Conservation (phyloP, 2,113 vertebrate genomes). For the Rhabdomys dilectus region DNA sequence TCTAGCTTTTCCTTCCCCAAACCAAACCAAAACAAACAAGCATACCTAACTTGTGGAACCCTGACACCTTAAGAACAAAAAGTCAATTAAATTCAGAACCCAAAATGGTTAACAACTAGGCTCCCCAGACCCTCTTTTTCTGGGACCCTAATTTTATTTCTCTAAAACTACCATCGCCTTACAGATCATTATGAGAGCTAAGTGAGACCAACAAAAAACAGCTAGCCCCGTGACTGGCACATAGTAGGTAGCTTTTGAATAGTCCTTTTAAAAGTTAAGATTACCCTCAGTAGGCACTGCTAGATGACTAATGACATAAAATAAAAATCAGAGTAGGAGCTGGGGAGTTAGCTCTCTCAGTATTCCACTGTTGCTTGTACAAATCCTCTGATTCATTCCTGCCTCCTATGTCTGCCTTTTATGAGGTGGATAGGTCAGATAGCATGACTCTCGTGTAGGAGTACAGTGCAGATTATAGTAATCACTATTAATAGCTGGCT, state of each 20-base stretch:
- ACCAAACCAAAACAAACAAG: not conserved
- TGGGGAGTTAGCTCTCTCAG: not conserved
- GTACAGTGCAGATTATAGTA: constrained; percentile 23
- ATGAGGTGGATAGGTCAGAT: constrained; percentile 16
- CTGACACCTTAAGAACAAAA: not conserved
- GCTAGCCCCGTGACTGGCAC: not conserved
- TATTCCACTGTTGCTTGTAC: not conserved
- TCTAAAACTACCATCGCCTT: not conserved
- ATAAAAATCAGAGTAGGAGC: not conserved
- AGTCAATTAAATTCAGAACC: not conserved
- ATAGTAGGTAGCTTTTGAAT: not conserved
- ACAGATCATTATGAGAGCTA: not conserved
- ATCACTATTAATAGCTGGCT: constrained; percentile 27
- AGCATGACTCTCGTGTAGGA: not conserved
- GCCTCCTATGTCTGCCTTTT: not conserved
- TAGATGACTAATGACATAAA: not conserved
- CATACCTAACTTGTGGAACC: not conserved
- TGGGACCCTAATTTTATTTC: not conserved
- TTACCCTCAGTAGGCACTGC: not conserved
- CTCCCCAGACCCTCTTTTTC: not conserved
- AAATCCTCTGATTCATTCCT: not conserved
- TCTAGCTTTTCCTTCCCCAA: not conserved
- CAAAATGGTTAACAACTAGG: not conserved
- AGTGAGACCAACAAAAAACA: not conserved
- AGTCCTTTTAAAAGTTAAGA: constrained; percentile 10